Evolutionary conservation across 2,888 invertebrate genomes (phyloP).

Genomic region (Rhyacophila evoluta): DNA sequence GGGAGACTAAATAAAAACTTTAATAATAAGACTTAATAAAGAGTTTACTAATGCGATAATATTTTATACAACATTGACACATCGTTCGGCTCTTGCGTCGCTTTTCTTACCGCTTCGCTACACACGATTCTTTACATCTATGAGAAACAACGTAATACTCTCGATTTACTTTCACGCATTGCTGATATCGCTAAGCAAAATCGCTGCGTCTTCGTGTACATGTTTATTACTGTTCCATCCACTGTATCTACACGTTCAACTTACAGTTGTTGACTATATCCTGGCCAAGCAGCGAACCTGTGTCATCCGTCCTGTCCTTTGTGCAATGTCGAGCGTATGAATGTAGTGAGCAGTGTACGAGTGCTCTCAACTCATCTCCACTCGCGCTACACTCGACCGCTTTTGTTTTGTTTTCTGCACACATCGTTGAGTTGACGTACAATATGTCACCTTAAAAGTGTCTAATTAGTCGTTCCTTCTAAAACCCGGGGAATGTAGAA

Average conservation of each 20-base stretch:
- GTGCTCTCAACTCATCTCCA: not conserved
- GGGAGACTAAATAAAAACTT: too few relatives aligned
- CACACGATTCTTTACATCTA: too few relatives aligned
- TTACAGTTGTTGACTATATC: not conserved
- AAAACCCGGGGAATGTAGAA: too few relatives aligned
- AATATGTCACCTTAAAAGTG: too few relatives aligned
- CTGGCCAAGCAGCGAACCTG: not conserved
- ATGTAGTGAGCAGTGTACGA: not conserved
- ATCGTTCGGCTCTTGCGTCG: too few relatives aligned
- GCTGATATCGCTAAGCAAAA: not conserved
- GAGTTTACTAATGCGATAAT: too few relatives aligned
- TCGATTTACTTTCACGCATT: not conserved
- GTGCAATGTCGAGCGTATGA: not conserved
- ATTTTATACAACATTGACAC: too few relatives aligned
- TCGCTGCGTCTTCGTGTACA: too few relatives aligned
- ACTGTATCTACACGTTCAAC: not conserved
- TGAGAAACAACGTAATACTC: not conserved
- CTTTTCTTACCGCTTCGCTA: too few relatives aligned
- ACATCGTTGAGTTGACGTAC: slow-evolving; percentile 18
- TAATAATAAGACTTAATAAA: too few relatives aligned
- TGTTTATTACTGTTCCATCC: not conserved
- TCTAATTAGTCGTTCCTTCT: too few relatives aligned
- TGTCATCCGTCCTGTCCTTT: slow-evolving; percentile 18
- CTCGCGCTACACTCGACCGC: not conserved
- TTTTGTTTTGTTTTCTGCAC: slow-evolving; percentile 19